Conservation (phyloP, 2,113 vertebrate genomes). For the Regulus satrapa region DNA sequence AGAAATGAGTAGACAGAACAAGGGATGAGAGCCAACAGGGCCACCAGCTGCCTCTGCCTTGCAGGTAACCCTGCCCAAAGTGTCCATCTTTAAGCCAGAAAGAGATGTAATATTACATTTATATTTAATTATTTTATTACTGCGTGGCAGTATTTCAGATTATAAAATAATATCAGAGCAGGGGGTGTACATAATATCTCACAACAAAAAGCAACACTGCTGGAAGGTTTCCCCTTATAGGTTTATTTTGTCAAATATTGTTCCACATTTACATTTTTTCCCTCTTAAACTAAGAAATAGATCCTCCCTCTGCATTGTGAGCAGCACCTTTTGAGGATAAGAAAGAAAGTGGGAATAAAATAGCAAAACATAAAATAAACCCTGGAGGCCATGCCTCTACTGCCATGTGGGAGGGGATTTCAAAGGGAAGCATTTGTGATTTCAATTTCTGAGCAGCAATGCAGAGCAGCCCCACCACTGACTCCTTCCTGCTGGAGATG, state of each 20-base stretch:
- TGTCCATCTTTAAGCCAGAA: neutral
- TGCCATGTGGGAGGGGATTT: neutral
- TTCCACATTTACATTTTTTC: conserved; percentile 35
- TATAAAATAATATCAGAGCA: neutral
- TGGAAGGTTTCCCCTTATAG: neutral
- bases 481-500: neutral
- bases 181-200: neutral
- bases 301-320: conserved; percentile 45
- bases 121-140: neutral
- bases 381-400: neutral
- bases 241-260: conserved; percentile 50
- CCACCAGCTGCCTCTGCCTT: neutral
- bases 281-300: conserved; percentile 34
- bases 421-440: neutral
- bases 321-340: conserved; percentile 20
- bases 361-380: conserved; percentile 4
- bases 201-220: neutral
- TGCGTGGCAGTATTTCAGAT: neutral
- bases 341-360: neutral
- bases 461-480: neutral
- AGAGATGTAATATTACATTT: neutral
- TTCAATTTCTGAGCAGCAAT: neutral
- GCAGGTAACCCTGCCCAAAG: neutral
- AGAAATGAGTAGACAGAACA: neutral
- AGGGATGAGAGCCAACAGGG: neutral